Base-by-base conservation (phyloP, 1,140 invertebrate species). In the Sinella curviseta region DNA sequence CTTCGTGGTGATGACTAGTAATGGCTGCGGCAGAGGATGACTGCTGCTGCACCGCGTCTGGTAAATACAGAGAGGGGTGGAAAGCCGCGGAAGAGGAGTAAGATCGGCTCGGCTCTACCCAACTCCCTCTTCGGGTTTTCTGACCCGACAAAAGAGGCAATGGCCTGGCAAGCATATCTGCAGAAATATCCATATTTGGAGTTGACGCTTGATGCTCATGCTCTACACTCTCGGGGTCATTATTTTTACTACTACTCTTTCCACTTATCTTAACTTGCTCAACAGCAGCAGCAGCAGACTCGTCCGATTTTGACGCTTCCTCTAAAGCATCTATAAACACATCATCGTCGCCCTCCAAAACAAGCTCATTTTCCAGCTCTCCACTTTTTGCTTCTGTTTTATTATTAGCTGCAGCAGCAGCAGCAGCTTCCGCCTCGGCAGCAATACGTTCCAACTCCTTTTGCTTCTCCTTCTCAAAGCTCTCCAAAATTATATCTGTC, bases 401-500 rank as follows among this genome's bases (percentile, higher is more conserved):
- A 70, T 70, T 70, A 70, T 30, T 70, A 70, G 65, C 31, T 14
- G 1, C 8, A 33, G 26, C 31, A 8, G 8, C 39, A 48, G 8
- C 39, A 48, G 39, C 74, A 55, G 35, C 67, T 28, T 57, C 77
- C 17, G 35, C 35, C 30, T 77, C 77, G 2, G 74, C 77, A 55
- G 36, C 76, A 12, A 80, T 33, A 67, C 75, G 60, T 30, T 82
- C 79, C 17, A 76, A 20, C 20, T 74, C 76, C 57, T 83, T 36
- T 67, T 39, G 24, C 74, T 78, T 77, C 65, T 83, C 78, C 75
- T 81, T 78, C 54, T 83, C 80, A 73, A 80, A 81, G 57, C 78
- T 80, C 39, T 84, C 79, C 1, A 84, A 74, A n/a, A 84, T 67
- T 67, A 84, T 67, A 76, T 84, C 83, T 1, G 83, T 84, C 83